phyloP scores from a whole-genome alignment of 1,140 invertebrate genomes.

The Drosophila ironensis region DNA sequence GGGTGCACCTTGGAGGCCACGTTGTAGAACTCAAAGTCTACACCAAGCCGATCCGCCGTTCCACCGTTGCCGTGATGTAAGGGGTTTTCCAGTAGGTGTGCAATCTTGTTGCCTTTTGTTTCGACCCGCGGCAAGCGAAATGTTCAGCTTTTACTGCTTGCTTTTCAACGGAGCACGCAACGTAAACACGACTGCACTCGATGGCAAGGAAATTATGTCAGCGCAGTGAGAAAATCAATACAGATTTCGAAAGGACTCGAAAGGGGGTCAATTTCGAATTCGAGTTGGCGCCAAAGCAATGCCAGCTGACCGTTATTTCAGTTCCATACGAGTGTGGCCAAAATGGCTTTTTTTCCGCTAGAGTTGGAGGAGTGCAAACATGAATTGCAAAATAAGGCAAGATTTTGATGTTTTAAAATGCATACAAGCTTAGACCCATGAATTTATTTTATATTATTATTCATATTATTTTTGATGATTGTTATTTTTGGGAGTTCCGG shows the following conservation, averaged over 20 bases:
- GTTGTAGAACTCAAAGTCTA: conserved; percentile 80
- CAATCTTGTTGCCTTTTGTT: conserved; percentile 75
- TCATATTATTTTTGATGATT: too few relatives aligned
- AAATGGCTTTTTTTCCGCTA: neutral
- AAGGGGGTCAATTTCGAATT: conserved; percentile 45
- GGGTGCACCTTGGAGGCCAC: conserved; percentile 85
- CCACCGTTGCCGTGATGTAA: conserved; percentile 74
- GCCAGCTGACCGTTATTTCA: conserved; percentile 36
- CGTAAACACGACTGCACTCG: conserved; percentile 28
- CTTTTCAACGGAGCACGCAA: conserved; percentile 4
- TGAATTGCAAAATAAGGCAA: too few relatives aligned
- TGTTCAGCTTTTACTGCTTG: neutral
- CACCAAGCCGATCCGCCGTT: conserved; percentile 72
- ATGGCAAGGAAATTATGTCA: conserved; percentile 63
- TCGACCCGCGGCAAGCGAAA: conserved; percentile 8
- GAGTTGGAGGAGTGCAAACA: too few relatives aligned
- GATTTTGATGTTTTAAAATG: too few relatives aligned
- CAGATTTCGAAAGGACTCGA: conserved; percentile 49
- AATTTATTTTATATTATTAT: too few relatives aligned
- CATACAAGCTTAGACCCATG: too few relatives aligned
- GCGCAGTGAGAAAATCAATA: conserved; percentile 68
- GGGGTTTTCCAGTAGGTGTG: conserved; percentile 79
- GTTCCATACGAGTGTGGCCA: neutral
- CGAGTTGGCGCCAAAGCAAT: conserved; percentile 49
- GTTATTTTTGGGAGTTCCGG: too few relatives aligned